phyloP scores from a whole-genome alignment of 2,888 invertebrate species.

The Ligdia adustata region DNA sequence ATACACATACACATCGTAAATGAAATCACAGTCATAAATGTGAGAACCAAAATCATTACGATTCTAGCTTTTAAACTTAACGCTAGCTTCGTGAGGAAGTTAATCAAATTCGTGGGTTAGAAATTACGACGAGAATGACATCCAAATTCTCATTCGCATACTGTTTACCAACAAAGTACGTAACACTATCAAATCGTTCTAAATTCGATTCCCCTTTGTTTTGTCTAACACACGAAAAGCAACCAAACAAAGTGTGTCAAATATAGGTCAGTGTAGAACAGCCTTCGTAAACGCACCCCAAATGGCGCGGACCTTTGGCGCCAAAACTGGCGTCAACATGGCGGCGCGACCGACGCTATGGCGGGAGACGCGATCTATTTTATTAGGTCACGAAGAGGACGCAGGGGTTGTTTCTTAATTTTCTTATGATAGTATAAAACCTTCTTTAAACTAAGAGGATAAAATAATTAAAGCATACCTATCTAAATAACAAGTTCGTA shows the following conservation, averaged over 20 bases:
- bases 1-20: too few species aligned
- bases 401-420: constrained; percentile 11
- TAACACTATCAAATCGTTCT: neutral
- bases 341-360: constrained; percentile 54
- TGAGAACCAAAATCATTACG: too few species aligned
- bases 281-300: constrained; percentile 60
- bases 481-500: too few species aligned
- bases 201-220: neutral
- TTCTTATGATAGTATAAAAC: too few species aligned
- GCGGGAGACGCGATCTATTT: constrained; percentile 50
- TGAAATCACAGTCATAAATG: too few species aligned
- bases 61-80: too few species aligned
- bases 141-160: too few species aligned
- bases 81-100: too few species aligned
- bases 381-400: constrained; percentile 40
- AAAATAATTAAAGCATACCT: too few species aligned
- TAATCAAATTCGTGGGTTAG: too few species aligned
- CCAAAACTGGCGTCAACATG: constrained; percentile 69
- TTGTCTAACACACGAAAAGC: constrained; percentile 17
- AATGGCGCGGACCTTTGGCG: constrained; percentile 63
- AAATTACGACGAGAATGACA: too few species aligned
- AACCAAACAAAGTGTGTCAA: constrained; percentile 3
- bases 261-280: constrained; percentile 61
- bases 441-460: too few species aligned
- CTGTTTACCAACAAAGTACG: neutral